These are phyloP conservation scores for Drosophila melanosoma DNA, from an alignment of 2,888 invertebrate genomes.

Conservation along the genomic window DNA sequence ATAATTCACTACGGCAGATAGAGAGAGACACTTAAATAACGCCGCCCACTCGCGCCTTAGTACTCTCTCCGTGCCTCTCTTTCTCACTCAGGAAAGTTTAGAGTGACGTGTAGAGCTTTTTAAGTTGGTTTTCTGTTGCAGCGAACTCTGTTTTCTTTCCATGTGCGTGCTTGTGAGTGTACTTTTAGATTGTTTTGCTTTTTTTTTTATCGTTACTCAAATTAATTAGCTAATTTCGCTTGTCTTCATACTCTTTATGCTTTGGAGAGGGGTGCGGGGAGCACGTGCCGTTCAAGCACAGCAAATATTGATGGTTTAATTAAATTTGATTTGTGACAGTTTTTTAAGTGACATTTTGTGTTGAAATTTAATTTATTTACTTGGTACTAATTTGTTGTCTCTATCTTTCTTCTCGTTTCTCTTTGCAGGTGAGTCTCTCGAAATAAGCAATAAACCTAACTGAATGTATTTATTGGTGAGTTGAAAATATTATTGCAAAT, in stretches of 20 bases:
- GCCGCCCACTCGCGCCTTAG: slow-evolving; percentile 2
- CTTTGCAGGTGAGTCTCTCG: slow-evolving; percentile 60
- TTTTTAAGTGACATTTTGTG: slow-evolving; percentile 37
- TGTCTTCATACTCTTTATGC: slow-evolving; percentile 25
- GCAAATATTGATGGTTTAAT: slow-evolving; percentile 38
- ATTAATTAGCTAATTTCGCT: slow-evolving; percentile 72
- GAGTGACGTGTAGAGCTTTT: slow-evolving; percentile 40
- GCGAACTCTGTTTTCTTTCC: slow-evolving; percentile 10
- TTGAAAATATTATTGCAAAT: slow-evolving; percentile 22
- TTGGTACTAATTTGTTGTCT: slow-evolving; percentile 27
- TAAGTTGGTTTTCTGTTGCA: slow-evolving; percentile 39
- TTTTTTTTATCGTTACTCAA: slow-evolving; percentile 42
- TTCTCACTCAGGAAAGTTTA: slow-evolving; percentile 13
- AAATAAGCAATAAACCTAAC: not conserved
- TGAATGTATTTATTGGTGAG: slow-evolving; percentile 41
- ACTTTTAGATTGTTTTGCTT: slow-evolving; percentile 29
- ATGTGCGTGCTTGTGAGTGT: not conserved
- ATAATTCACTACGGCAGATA: slow-evolving; percentile 25
- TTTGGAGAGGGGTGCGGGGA: not conserved
- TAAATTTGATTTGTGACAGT: slow-evolving; percentile 27
- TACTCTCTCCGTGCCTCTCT: not conserved
- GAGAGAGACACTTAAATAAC: slow-evolving; percentile 1
- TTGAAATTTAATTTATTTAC: slow-evolving; percentile 50
- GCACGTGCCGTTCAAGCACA: slow-evolving; percentile 52
- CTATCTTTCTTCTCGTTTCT: slow-evolving; percentile 19